Base-by-base conservation (phyloP, 2,888 invertebrate species). In the Perizoma affinitatum region DNA sequence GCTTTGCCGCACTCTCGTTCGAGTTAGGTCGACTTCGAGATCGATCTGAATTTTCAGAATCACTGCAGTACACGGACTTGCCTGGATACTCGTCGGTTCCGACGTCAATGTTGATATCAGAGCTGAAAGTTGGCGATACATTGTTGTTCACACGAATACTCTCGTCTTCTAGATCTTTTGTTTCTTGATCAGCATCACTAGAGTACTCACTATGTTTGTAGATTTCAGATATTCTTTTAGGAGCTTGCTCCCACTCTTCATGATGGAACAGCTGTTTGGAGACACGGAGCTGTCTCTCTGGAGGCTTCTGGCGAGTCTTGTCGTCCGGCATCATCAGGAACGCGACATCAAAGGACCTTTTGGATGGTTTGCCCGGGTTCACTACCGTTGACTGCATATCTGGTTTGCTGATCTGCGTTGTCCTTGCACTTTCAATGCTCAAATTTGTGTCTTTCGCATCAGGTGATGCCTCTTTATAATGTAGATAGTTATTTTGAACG, bases 321-420 rank as follows among this genome's bases (percentile, higher is more conserved):
- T 97, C 97, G 79, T 97, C 97, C 1, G 97, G 97, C 83, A 96
- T 95, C 93, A 97, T 97, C 35, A 98, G 88, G 75, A 98, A 98
- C 0, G 97, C 97, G 7, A 98, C 97, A 82, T 98, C 97, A 80
- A 98, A 98, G 0, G 97, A 96, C 10, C 98, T 92, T 76, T 98
- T 98, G 71, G 92, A 69, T 84, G 93, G 76, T 87, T 94, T 85
- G 0, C 73, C 80, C 67, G 82, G 75, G 76, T 80, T 87, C 10
- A 87, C 57, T 46, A 82, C 78, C 6, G 87, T 84, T 38, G 88
- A 79, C 66, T 88, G 88, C 84, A 88, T 84, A 42, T 90, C 90
- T 35, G 81, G 66, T 72, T 89, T 89, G 38, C 74, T 71, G 69
- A 81, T 81, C 78, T 83, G 93, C 69, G 83, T 87, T 80, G 92